These are phyloP conservation scores for Tauraco hartlaubi DNA, from an alignment of 2,797 vertebrate species.

Conservation along the genomic window DNA sequence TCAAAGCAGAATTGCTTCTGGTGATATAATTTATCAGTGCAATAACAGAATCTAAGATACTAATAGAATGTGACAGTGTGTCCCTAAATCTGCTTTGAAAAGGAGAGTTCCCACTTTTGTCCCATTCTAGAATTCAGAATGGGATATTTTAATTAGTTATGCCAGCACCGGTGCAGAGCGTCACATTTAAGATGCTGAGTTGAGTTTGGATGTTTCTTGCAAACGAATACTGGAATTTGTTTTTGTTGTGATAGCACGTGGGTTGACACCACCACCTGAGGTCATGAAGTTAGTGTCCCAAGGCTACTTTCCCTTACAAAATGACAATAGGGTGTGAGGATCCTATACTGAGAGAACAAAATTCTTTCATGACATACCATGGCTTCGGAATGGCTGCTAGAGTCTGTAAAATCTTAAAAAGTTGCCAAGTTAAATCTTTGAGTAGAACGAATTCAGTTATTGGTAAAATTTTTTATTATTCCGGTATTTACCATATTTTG, in stretches of 20 bases:
- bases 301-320: neutral
- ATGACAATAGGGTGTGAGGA: neutral
- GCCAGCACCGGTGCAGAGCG: neutral
- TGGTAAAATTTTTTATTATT: neutral
- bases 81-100: neutral
- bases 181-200: neutral
- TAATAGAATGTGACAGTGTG: neutral
- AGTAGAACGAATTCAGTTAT: neutral
- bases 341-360: neutral
- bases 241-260: neutral
- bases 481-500: neutral
- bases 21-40: neutral
- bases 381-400: neutral
- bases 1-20: neutral
- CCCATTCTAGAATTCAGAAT: neutral
- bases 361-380: neutral
- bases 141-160: neutral
- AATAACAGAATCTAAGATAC: neutral
- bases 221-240: neutral
- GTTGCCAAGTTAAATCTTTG: neutral
- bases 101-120: neutral
- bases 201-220: neutral
- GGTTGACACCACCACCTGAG: neutral
- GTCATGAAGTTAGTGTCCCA: neutral
- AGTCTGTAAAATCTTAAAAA: neutral